Base-by-base conservation (phyloP, 2,888 invertebrate species). In the Uloborus plumipes region DNA sequence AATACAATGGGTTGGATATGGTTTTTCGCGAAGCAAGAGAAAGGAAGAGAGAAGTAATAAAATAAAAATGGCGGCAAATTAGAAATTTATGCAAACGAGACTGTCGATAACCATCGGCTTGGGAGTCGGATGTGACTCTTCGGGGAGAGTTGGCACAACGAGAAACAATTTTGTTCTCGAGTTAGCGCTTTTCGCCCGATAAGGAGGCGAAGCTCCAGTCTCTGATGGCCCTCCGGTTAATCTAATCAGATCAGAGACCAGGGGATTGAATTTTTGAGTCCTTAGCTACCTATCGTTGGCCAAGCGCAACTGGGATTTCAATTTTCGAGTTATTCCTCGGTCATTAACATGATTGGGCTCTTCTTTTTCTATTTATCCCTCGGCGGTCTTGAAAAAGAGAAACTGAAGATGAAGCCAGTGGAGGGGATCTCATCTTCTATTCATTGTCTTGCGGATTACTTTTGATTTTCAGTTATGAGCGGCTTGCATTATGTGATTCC, bases 141-240 rank as follows among this genome's bases (percentile, higher is more conserved):
- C 55, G 7, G 55, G 20, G 20, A n/a, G 55, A 55, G 20, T 18
- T 18, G 20, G n/a, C 20, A 51, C 66, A 16, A 73, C 51, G 51
- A 31, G 62, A 75, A 74, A 81, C 74, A 50, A 81, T 70, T 74
- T 74, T 74, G 74, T 70, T 81, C 74, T 69, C 80, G 55, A 70
- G 74, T 70, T 70, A 74, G 49, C 74, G 80, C 74, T 74, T 69
- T 39, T 15, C 61, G 16, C 15, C 64, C 20, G 64, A 64, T 64
- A 64, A 64, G 47, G 49, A 4, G 9, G 9, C 13, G 18, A 47
- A 62, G 62, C 64, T 13, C 11, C 47, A 22, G 7, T 47, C 47
- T 47, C 47, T 59, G 39, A 39, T 39, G 39, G 39, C 39, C 39
- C 39, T 39, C 39, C 39, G 39, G 58, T 58, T 20, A 58, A 58